Conservation (phyloP, 2,888 invertebrate species). For the Geophilus truncorum region DNA sequence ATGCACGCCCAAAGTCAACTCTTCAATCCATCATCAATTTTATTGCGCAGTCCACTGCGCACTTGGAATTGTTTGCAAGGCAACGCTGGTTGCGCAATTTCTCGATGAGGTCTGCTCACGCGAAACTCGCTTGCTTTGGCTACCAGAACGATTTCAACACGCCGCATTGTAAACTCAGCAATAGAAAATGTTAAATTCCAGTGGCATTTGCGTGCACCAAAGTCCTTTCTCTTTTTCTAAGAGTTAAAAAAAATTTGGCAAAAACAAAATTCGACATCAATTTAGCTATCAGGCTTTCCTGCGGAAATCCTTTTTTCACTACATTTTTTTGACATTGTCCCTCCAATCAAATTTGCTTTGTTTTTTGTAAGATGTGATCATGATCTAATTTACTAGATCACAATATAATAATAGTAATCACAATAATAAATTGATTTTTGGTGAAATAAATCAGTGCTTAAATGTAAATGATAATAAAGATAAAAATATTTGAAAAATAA, state of each 20-base stretch:
- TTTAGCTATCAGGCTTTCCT: neutral
- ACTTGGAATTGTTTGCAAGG: constrained; percentile 27
- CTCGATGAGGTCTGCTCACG: constrained; percentile 13
- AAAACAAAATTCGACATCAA: neutral
- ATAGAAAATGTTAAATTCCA: neutral
- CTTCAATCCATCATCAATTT: constrained; percentile 13
- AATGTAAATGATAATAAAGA: no score
- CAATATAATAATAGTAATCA: no score
- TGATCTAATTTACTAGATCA: no score
- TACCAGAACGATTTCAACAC: constrained; percentile 2
- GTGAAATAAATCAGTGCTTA: no score
- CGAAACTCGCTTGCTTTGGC: constrained; percentile 8
- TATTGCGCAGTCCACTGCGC: constrained; percentile 21
- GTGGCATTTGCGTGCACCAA: neutral
- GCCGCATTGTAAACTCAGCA: neutral
- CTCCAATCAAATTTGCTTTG: neutral
- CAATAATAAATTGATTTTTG: no score
- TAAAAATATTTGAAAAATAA: neutral
- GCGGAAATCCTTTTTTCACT: neutral
- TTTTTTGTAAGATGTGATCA: no score
- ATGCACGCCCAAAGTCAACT: constrained; percentile 20
- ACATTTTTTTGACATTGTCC: neutral
- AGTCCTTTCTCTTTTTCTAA: neutral
- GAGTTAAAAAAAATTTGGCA: neutral
- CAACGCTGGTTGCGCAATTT: neutral